phyloP scores from a whole-genome alignment of 1,140 invertebrate genomes.

The Lepidurus packardi region DNA sequence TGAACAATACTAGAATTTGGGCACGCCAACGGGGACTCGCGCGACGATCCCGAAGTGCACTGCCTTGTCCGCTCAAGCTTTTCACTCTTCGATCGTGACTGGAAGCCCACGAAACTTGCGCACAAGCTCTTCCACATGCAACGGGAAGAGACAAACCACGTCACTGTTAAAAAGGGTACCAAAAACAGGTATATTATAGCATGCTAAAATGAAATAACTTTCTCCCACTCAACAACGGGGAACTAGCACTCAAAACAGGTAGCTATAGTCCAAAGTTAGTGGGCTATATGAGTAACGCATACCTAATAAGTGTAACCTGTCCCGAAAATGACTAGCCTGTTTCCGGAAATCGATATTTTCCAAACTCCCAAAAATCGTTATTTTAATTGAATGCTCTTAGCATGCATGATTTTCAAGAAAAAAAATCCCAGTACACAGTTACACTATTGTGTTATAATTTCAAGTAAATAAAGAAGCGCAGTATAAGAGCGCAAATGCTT shows the following conservation, averaged over 20 bases:
- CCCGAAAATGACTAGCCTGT: no score
- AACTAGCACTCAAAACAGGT: no score
- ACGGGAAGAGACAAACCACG: background rate
- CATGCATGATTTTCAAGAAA: background rate
- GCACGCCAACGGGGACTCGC: background rate
- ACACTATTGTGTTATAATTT: slow-evolving; percentile 3
- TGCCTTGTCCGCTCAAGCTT: background rate
- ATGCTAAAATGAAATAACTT: no score
- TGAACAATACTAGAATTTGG: background rate
- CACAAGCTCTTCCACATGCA: background rate
- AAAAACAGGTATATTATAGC: background rate
- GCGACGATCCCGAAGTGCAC: background rate
- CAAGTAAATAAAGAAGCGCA: background rate
- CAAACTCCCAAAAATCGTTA: no score
- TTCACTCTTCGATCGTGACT: slow-evolving; percentile 10
- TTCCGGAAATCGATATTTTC: no score
- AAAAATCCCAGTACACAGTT: no score
- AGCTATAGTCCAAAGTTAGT: no score
- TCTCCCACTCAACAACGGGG: no score
- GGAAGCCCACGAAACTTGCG: slow-evolving; percentile 5
- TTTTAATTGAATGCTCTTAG: background rate
- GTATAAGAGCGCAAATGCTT: no score
- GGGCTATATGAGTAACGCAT: no score
- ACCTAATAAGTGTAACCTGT: no score
- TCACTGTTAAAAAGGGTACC: background rate